Conservation (phyloP, 1,140 invertebrate genomes). For the Diplogasteroides magnus region DNA sequence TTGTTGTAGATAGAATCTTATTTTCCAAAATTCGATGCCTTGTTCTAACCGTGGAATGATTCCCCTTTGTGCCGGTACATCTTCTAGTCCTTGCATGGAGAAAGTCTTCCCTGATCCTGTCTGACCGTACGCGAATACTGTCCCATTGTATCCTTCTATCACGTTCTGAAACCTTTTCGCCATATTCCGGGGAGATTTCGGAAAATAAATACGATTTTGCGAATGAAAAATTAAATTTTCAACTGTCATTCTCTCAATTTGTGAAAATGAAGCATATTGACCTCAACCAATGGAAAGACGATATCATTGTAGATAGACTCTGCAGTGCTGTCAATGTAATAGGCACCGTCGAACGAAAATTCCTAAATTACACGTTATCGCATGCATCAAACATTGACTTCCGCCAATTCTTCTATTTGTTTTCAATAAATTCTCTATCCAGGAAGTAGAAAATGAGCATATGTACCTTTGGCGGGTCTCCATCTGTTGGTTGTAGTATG, state of each 20-base stretch:
- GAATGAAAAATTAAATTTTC: too few species aligned
- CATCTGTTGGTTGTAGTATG: constrained; percentile 60
- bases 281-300: constrained; percentile 68
- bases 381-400: not conserved
- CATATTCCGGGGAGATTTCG: not conserved
- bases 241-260: not conserved
- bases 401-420: too few species aligned
- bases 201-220: too few species aligned
- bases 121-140: constrained; percentile 64
- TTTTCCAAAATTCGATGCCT: too few species aligned
- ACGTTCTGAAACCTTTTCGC: constrained; percentile 62
- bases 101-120: constrained; percentile 63
- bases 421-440: too few species aligned
- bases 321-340: constrained; percentile 64
- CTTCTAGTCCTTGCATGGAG: constrained; percentile 61
- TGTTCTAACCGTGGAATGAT: constrained; percentile 67
- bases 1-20: too few species aligned
- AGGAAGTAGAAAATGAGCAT: not conserved
- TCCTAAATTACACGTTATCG: constrained; percentile 33
- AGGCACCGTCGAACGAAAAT: constrained; percentile 72
- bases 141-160: constrained; percentile 63
- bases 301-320: constrained; percentile 69
- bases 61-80: constrained; percentile 63
- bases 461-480: constrained; percentile 63
- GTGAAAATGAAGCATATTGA: constrained; percentile 43